Conservation (phyloP, 2,888 invertebrate species). For the Megastigmus dorsalis region DNA sequence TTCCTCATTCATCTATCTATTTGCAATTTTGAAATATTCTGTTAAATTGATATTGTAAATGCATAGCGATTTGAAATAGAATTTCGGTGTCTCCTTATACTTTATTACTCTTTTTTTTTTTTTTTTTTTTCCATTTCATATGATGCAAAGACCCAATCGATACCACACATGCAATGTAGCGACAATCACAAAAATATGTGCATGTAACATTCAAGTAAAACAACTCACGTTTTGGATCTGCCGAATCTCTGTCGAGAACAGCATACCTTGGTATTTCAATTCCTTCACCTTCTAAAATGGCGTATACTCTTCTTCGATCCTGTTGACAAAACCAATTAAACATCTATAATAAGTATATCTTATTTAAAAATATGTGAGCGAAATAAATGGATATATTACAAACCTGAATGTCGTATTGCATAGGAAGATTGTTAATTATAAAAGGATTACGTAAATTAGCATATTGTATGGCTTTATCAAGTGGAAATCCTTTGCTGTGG, state of each 20-base stretch:
- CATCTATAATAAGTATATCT: no score
- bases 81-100: no score
- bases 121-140: no score
- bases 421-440: constrained; percentile 97
- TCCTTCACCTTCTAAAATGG: constrained; percentile 93
- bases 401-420: constrained; percentile 98
- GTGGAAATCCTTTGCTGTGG: constrained; percentile 98
- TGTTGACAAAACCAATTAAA: constrained; percentile 68
- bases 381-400: constrained; percentile 70
- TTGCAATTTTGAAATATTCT: no score
- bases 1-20: no score
- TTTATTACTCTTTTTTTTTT: no score
- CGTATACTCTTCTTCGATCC: constrained; percentile 95
- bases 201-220: no score
- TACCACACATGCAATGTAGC: no score
- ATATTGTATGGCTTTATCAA: constrained; percentile 98
- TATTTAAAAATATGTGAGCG: not conserved
- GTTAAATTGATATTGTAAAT: no score
- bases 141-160: not conserved
- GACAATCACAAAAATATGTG: no score
- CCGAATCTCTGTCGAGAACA: constrained; percentile 94
- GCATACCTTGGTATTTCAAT: constrained; percentile 99
- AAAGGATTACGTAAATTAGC: constrained; percentile 95
- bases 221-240: constrained; percentile 90
- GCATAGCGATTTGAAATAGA: no score